Base-by-base conservation (phyloP, 2,888 invertebrate species). In the Heliconius charithonia region DNA sequence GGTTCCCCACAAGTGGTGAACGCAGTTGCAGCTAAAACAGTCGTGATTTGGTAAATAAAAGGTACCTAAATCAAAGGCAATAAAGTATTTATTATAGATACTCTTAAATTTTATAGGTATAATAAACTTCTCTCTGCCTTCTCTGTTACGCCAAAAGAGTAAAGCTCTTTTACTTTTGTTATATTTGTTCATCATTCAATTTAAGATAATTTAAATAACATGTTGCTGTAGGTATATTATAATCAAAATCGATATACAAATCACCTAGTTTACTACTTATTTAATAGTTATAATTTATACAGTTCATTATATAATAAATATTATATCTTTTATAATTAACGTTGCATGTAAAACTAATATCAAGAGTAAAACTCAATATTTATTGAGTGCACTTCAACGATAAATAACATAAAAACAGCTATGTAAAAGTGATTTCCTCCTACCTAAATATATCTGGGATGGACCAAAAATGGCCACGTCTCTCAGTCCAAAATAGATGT, bases 371-470 rank as follows among this genome's bases (percentile, higher is more conserved):
- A 78, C 74, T 70, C 66, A 75, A 72, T 80, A 16, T 73, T 37
- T 79, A 79, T 79, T 69, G 32, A 63, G n/a, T 76, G 69, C 77
- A 79, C 72, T 81, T 75, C 62, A 76, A 84, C 83, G 83, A 88
- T 91, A 92, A 91, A 92, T 91, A 90, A 90, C 86, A 91, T 90
- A 88, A 86, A 84, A 83, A 76, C 83, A 83, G 86, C 89, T 93
- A 93, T 92, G 89, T 92, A 93, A 89, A 80, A 72, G 88, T 85
- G 86, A 91, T 92, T 92, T 91, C 89, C 92, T 92, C 92, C 91
- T 92, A 92, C 92, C 90, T 89, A 92, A 91, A 94, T 93, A 93
- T 91, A 89, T 87, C 86, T 92, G 94, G 94, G 93, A 92, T 92
- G 93, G 92, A 88, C 90, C 94, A 85, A 90, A 85, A 88, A 91